phyloP scores from a whole-genome alignment of 2,888 invertebrate genomes.

The Bombylius discolor region DNA sequence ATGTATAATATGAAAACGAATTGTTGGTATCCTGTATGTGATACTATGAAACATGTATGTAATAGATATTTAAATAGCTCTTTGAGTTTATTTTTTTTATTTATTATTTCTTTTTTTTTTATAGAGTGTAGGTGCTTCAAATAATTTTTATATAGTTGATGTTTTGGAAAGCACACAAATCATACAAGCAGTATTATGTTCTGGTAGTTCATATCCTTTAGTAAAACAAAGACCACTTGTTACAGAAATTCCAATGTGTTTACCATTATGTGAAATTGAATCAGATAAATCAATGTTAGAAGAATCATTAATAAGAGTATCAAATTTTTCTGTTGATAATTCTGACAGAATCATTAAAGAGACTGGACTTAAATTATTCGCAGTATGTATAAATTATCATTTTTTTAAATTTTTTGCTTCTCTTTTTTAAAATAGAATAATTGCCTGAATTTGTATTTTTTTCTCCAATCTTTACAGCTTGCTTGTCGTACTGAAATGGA shows the following conservation, averaged over 20 bases:
- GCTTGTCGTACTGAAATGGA: constrained; percentile 76
- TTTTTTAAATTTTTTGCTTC: not conserved
- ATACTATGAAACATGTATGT: constrained; percentile 57
- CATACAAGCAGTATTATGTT: constrained; percentile 72
- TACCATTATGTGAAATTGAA: constrained; percentile 64
- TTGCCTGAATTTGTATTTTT: no score
- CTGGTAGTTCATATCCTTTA: constrained; percentile 76
- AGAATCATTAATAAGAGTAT: constrained; percentile 54
- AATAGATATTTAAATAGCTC: not conserved
- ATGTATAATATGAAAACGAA: constrained; percentile 54
- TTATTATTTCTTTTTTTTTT: constrained; percentile 11
- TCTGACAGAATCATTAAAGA: constrained; percentile 59
- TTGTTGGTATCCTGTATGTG: constrained; percentile 71
- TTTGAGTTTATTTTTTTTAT: not conserved
- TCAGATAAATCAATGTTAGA: constrained; percentile 74
- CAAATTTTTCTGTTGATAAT: constrained; percentile 46
- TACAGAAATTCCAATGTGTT: constrained; percentile 56
- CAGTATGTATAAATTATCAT: constrained; percentile 44
- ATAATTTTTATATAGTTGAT: constrained; percentile 64
- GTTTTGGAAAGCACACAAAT: constrained; percentile 65
- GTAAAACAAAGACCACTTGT: constrained; percentile 78
- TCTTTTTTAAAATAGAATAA: not conserved
- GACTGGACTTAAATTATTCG: constrained; percentile 78
- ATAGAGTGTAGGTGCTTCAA: constrained; percentile 51
- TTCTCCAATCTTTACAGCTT: constrained; percentile 41